Percentiles rank a stretch among this genome's conserved stretches.
Conservation (phyloP, 2,113 vertebrate species). For the Romanogobio albipinnatus region DNA sequence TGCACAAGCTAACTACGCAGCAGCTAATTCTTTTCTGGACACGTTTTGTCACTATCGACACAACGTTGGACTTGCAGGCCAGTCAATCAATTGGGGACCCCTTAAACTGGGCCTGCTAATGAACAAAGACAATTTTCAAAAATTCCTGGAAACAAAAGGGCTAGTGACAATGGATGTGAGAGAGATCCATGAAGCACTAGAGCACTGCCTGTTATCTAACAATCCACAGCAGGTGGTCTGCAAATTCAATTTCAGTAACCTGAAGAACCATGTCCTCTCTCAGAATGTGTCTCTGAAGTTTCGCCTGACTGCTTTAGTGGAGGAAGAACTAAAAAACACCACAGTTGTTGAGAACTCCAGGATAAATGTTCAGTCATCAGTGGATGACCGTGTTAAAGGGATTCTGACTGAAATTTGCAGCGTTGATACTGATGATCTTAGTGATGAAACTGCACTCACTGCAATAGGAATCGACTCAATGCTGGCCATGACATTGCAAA, state of each 20-base stretch:
- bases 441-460: constrained; percentile 68
- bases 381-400: constrained; percentile 69
- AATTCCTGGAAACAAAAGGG: constrained; percentile 78
- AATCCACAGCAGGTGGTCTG: constrained; percentile 78
- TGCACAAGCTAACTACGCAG: constrained; percentile 84
- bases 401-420: constrained; percentile 73
- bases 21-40: constrained; percentile 88
- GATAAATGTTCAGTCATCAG: constrained; percentile 55
- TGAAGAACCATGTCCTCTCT: constrained; percentile 69
- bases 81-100: constrained; percentile 87
- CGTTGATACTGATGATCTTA: constrained; percentile 67
- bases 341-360: constrained; percentile 16
- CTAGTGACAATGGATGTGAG: constrained; percentile 76
- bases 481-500: constrained; percentile 81
- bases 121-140: constrained; percentile 78
- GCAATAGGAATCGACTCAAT: constrained; percentile 85
- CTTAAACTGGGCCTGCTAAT: constrained; percentile 81
- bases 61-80: constrained; percentile 80
- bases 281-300: constrained; percentile 72
- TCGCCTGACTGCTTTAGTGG: constrained; percentile 71
- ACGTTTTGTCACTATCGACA: constrained; percentile 83
- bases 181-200: constrained; percentile 79
- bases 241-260: constrained; percentile 78
- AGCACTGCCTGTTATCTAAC: constrained; percentile 74
- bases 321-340: constrained; percentile 63